Evolutionary conservation across 2,888 invertebrate genomes (phyloP).

Genomic region (Alcis repandata): DNA sequence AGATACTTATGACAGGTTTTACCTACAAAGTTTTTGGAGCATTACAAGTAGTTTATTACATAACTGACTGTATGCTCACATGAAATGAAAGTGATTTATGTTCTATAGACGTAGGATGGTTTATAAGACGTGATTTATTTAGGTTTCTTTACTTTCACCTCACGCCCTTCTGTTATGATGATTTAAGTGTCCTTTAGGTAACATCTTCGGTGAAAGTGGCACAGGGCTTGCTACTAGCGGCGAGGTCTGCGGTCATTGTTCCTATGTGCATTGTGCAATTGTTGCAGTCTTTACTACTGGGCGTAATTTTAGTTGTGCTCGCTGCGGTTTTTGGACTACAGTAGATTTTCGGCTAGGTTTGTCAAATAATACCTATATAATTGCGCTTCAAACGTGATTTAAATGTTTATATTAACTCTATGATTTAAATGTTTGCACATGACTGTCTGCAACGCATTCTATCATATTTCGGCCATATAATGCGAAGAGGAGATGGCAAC

Average conservation of each 20-base stretch:
- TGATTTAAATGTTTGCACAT: too few relatives aligned
- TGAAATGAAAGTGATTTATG: conserved; percentile 28
- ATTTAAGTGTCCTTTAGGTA: conserved; percentile 24
- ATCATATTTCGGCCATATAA: too few relatives aligned
- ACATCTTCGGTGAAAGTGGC: conserved; percentile 24
- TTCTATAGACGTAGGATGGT: not conserved
- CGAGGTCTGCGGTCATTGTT: too few relatives aligned
- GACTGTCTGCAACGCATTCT: too few relatives aligned
- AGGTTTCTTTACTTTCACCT: conserved; percentile 28
- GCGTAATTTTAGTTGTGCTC: not conserved
- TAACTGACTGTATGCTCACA: conserved; percentile 1
- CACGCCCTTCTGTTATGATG: conserved; percentile 21
- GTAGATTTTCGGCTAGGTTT: not conserved
- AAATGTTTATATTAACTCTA: too few relatives aligned
- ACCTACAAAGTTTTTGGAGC: conserved; percentile 11
- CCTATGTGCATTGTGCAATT: not conserved
- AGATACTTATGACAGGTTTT: not conserved
- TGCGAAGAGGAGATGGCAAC: too few relatives aligned
- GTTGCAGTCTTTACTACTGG: not conserved
- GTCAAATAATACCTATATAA: too few relatives aligned
- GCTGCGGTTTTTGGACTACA: not conserved
- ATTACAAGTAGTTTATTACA: conserved; percentile 13
- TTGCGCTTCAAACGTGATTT: too few relatives aligned
- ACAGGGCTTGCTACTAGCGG: not conserved
- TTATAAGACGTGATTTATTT: not conserved